Evolutionary conservation across 1,140 invertebrate genomes (phyloP).

Genomic region (Drosophila novamexicana): DNA sequence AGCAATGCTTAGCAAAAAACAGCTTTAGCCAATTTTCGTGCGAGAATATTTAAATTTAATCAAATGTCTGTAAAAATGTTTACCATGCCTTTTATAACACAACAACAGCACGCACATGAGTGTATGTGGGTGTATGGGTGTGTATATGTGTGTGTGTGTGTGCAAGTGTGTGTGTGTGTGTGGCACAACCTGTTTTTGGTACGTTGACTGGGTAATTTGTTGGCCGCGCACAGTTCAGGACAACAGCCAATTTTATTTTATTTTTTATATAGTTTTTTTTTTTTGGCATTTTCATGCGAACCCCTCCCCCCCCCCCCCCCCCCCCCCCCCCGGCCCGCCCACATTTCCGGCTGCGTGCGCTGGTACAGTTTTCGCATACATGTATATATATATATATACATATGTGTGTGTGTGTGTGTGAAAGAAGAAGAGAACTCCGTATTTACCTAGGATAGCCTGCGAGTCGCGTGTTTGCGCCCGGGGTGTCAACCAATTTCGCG

Average conservation of each 20-base stretch:
- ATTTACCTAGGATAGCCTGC: constrained; percentile 68
- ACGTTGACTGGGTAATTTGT: constrained; percentile 77
- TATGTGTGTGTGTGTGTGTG: constrained; percentile 10
- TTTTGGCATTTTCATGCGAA: constrained; percentile 59
- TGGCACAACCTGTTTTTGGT: constrained; percentile 62
- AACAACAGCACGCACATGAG: constrained; percentile 50
- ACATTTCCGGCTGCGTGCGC: constrained; percentile 57
- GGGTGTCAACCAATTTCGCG: constrained; percentile 81
- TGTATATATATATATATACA: constrained; percentile 23
- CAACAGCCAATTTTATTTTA: constrained; percentile 77
- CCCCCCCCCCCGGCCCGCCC: not conserved
- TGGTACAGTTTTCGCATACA: constrained; percentile 70
- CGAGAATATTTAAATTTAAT: constrained; percentile 82
- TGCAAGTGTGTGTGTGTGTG: constrained; percentile 27
- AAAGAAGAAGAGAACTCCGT: constrained; percentile 44
- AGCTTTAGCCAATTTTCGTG: constrained; percentile 72
- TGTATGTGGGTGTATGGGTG: constrained; percentile 13
- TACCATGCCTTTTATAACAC: constrained; percentile 59
- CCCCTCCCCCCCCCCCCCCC: not conserved
- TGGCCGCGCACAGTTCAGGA: constrained; percentile 55
- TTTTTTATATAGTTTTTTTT: constrained; percentile 80
- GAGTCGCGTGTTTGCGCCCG: constrained; percentile 54
- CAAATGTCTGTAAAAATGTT: constrained; percentile 82
- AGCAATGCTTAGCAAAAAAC: not conserved
- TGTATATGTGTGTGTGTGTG: constrained; percentile 24